phyloP scores from a whole-genome alignment of 2,888 invertebrate genomes.

The Byasa hedistus region DNA sequence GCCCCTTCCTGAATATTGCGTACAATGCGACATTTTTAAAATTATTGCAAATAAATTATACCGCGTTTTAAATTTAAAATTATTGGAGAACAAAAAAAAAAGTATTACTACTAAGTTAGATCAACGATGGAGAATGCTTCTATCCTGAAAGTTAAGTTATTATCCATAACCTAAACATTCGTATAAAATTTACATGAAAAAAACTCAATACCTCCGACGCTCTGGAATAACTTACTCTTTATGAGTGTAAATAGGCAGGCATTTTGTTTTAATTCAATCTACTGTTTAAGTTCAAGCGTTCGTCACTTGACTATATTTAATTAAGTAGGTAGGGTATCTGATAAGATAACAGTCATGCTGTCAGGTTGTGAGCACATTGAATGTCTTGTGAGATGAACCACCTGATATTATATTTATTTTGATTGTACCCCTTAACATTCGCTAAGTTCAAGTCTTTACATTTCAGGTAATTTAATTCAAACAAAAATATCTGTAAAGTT shows the following conservation, averaged over 20 bases:
- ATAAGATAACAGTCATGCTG: constrained; percentile 20
- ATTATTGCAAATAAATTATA: too few relatives aligned
- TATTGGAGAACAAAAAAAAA: too few relatives aligned
- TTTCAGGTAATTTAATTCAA: too few relatives aligned
- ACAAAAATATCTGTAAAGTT: too few relatives aligned
- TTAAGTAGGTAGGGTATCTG: constrained; percentile 16
- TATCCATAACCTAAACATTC: neutral
- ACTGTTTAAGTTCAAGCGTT: neutral
- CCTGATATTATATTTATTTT: neutral
- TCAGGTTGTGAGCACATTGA: constrained; percentile 5
- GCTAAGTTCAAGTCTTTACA: neutral
- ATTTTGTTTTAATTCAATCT: neutral
- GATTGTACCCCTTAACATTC: neutral
- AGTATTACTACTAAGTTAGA: too few relatives aligned
- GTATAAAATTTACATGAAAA: neutral
- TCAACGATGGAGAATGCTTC: too few relatives aligned
- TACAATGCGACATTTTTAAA: too few relatives aligned
- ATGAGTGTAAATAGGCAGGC: neutral
- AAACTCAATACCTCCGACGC: neutral
- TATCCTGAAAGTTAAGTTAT: too few relatives aligned
- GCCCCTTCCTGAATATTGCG: too few relatives aligned
- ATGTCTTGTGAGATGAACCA: constrained; percentile 9
- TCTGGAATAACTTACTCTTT: neutral
- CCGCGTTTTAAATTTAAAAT: too few relatives aligned
- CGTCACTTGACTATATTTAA: neutral